These are phyloP conservation scores for Gobio gobio DNA, from an alignment of 2,113 vertebrate genomes.

Conservation along the genomic window DNA sequence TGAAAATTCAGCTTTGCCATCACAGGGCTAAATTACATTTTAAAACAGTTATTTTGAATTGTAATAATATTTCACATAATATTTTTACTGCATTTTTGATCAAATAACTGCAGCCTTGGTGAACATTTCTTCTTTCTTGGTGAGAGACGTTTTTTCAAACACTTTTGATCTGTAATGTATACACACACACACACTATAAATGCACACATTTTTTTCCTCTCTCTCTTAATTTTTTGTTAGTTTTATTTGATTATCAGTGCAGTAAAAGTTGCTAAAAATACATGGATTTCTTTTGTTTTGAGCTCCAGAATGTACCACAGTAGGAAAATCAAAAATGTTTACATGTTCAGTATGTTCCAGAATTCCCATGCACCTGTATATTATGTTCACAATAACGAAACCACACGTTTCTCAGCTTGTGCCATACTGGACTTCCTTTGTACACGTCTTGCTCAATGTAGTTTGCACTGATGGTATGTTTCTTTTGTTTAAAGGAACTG, in stretches of 20 bases:
- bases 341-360: neutral
- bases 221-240: neutral
- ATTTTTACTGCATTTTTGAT: neutral
- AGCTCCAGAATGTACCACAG: neutral
- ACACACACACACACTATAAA: neutral
- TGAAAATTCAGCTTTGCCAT: neutral
- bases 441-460: neutral
- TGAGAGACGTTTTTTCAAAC: neutral
- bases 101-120: neutral
- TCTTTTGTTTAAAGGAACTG: slow-evolving; percentile 25
- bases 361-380: slow-evolving; percentile 22
- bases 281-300: neutral
- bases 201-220: neutral
- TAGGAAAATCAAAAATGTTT: neutral
- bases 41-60: neutral
- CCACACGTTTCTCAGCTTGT: neutral
- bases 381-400: neutral
- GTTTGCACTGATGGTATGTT: slow-evolving; percentile 3
- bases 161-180: neutral
- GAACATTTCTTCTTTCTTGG: neutral
- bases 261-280: neutral
- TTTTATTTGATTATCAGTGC: neutral
- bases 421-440: neutral
- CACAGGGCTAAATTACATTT: neutral
- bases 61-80: neutral